Percentiles rank a stretch among this genome's conserved stretches.
These are phyloP conservation scores for Amiota minor DNA, from an alignment of 2,888 invertebrate genomes.

Conservation along the genomic window DNA sequence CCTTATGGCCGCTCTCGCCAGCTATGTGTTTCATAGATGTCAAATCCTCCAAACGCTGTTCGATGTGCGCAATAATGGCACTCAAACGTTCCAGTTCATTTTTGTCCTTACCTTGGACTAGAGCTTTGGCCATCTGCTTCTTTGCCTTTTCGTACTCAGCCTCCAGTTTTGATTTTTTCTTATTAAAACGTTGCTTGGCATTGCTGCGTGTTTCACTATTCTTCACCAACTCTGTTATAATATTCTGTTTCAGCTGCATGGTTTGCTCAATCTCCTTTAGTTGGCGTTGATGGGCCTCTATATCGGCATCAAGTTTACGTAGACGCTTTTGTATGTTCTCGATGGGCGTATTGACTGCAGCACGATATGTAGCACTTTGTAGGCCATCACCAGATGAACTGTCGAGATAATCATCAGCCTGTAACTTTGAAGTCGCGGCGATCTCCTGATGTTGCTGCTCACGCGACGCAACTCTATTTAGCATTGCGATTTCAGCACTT, in stretches of 20 bases:
- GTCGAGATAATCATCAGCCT: slow-evolving; percentile 65
- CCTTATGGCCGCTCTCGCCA: slow-evolving; percentile 79
- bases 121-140: slow-evolving; percentile 76
- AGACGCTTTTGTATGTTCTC: slow-evolving; percentile 71
- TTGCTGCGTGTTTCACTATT: slow-evolving; percentile 77
- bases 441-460: slow-evolving; percentile 50
- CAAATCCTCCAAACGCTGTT: slow-evolving; percentile 75
- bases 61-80: slow-evolving; percentile 74
- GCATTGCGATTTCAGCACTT: slow-evolving; percentile 77
- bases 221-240: slow-evolving; percentile 80
- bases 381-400: slow-evolving; percentile 60
- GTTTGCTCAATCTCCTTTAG: slow-evolving; percentile 81
- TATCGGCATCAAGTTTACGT: slow-evolving; percentile 74
- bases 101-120: slow-evolving; percentile 73
- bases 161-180: slow-evolving; percentile 78
- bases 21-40: slow-evolving; percentile 77
- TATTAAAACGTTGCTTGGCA: slow-evolving; percentile 78
- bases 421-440: slow-evolving; percentile 43
- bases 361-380: slow-evolving; percentile 53
- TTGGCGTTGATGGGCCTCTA: slow-evolving; percentile 80
- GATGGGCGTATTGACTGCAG: slow-evolving; percentile 60
- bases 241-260: slow-evolving; percentile 83
- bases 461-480: slow-evolving; percentile 76
- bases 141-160: slow-evolving; percentile 77
- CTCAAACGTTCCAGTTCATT: slow-evolving; percentile 73